Conservation (phyloP, 2,797 vertebrate species). For the Thamnophis elegans region DNA sequence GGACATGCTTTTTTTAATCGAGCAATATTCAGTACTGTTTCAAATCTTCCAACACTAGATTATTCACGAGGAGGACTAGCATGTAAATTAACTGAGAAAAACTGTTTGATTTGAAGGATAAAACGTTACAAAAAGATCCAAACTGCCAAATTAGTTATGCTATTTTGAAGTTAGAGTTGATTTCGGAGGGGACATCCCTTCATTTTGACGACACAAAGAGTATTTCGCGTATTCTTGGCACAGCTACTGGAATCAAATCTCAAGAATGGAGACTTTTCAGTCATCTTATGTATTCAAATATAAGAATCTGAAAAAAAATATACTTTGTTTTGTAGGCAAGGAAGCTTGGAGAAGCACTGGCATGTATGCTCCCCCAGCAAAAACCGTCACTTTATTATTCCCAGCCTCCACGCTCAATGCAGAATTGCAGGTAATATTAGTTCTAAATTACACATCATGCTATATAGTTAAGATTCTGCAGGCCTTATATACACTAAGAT, state of each 20-base stretch:
- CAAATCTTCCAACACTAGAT: neutral
- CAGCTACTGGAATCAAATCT: neutral
- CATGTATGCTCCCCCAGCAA: neutral
- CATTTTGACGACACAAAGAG: neutral
- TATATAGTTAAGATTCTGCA: neutral
- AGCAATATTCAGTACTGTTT: neutral
- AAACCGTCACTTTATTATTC: neutral
- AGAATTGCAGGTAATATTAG: neutral
- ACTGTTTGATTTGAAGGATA: neutral
- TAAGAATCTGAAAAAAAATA: neutral
- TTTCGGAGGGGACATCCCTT: neutral
- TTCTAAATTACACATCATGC: neutral
- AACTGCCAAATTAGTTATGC: neutral
- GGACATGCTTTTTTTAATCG: neutral
- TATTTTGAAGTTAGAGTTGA: neutral
- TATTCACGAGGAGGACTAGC: neutral
- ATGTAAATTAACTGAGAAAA: neutral
- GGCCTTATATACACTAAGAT: neutral
- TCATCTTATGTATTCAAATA: neutral
- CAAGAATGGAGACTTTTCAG: neutral
- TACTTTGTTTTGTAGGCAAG: neutral
- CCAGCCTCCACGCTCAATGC: neutral
- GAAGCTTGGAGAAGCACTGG: conserved; percentile 24
- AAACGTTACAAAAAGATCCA: too few relatives aligned
- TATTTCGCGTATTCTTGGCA: neutral